phyloP scores from a whole-genome alignment of 2,888 invertebrate genomes.

The Cyclophora punctaria region DNA sequence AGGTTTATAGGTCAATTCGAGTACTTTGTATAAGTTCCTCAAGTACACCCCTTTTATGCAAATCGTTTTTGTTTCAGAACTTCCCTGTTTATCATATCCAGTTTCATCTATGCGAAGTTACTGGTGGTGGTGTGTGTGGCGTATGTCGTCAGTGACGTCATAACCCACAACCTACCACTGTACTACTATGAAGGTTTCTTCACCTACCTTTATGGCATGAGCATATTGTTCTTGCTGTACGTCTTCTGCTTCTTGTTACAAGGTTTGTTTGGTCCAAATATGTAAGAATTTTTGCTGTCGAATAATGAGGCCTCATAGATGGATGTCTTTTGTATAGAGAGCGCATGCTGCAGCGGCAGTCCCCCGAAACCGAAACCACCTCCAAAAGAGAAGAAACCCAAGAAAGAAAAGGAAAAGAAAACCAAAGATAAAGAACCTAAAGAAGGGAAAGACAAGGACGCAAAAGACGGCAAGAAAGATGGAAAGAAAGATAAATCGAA shows the following conservation, averaged over 20 bases:
- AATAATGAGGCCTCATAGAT: too few relatives aligned
- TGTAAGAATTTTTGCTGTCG: too few relatives aligned
- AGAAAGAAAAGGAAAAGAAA: conserved; percentile 79
- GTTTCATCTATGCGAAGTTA: conserved; percentile 96
- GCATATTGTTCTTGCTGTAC: conserved; percentile 93
- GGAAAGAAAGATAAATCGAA: conserved; percentile 77
- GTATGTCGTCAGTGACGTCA: conserved; percentile 95
- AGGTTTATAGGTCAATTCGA: too few relatives aligned
- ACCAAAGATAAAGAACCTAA: conserved; percentile 77
- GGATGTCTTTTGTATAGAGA: conserved; percentile 70
- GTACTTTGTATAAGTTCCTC: too few relatives aligned
- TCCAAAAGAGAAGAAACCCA: conserved; percentile 81
- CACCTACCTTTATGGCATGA: conserved; percentile 94
- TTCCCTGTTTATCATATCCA: conserved; percentile 95
- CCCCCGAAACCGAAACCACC: conserved; percentile 79
- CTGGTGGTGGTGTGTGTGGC: conserved; percentile 95
- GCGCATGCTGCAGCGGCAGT: conserved; percentile 86
- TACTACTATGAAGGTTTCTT: conserved; percentile 97
- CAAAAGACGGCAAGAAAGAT: conserved; percentile 72
- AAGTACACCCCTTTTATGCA: too few relatives aligned
- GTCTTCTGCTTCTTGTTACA: conserved; percentile 95
- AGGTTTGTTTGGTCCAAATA: conserved; percentile 56
- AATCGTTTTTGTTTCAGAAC: conserved; percentile 80
- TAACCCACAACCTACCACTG: conserved; percentile 92
- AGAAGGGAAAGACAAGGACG: conserved; percentile 66